Evolutionary conservation across 2,113 vertebrate genomes (phyloP).

Genomic region (Tachysurus vachellii): DNA sequence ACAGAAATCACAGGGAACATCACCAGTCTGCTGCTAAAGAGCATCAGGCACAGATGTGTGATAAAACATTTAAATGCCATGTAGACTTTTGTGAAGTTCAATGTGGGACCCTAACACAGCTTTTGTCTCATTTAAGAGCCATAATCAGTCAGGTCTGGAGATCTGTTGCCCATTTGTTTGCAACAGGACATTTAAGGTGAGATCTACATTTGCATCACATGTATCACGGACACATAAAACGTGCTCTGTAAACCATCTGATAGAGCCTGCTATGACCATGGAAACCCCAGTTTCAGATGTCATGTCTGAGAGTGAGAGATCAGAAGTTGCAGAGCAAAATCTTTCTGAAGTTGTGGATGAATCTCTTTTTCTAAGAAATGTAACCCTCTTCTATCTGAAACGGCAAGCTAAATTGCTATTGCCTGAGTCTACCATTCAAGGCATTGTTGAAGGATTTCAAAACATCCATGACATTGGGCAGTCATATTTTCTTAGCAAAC

Average conservation of each 20-base stretch:
- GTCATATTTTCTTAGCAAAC: background rate
- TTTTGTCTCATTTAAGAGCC: constrained; percentile 23
- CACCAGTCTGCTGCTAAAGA: background rate
- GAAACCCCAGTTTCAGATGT: background rate
- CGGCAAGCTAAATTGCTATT: background rate
- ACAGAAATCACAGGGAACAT: constrained; percentile 3
- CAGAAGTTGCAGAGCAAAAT: background rate
- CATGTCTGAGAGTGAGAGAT: background rate
- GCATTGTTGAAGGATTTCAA: background rate
- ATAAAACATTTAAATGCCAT: constrained; percentile 10
- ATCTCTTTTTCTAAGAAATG: background rate
- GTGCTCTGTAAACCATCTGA: background rate
- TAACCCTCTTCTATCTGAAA: background rate
- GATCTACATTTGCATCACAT: constrained; percentile 1
- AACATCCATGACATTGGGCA: background rate
- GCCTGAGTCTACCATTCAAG: background rate
- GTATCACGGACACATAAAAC: background rate
- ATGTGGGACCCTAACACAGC: constrained; percentile 10
- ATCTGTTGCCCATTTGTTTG: background rate
- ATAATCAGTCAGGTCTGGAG: background rate
- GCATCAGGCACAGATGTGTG: background rate
- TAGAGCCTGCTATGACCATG: background rate
- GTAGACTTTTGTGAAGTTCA: constrained; percentile 9
- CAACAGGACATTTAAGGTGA: background rate
- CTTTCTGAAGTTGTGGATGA: background rate